Base-by-base conservation (phyloP, 1,140 invertebrate genomes). In the Drosophila nebulosa region DNA sequence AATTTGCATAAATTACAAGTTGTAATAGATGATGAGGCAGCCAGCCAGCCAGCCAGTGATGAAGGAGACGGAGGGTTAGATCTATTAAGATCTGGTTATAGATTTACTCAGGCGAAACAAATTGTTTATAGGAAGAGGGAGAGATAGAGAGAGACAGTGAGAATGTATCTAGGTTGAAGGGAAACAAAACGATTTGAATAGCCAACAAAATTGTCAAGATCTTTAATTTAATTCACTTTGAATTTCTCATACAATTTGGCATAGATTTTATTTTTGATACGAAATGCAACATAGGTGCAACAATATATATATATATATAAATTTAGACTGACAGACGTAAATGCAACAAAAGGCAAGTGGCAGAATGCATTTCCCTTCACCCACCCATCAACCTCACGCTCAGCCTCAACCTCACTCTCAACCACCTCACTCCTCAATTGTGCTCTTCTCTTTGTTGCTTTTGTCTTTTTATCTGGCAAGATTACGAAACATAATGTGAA, bases 1-100 rank as follows among this genome's bases (percentile, higher is more conserved):
- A 64, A 64, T 56, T 51, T 51, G 52, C 61, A 68, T 57, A 69
- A 64, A 57, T 64, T 56, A 64, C 10, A 55, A 26, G 35, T 18
- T 50, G 16, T 30, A 64, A 32, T 62, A 9, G 10, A 30, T 10
- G 24, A 55, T 26, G 52, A 30, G 26, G n/a, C n/a, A n/a, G n/a
- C 24, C 2, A 24, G 12, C 22, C 22, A 52, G 24, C 4, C 24
- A 24, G 24, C 24, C 10, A 12, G 10, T 10, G 30, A 18, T 10
- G 9, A 7, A 3, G 3, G n/a, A 18, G 39, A 27, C 22, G 24
- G 51, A 18, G 21, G 50, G 22, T 30, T 26, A 30, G 59, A 30
- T 67, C 27, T 27, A 21, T 64, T 64, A 57, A 51, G 61, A 57
- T 64, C 64, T 50, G 53, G 12, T 12, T 42, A 22, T 6, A 26